A percentile compares a stretch with the other conserved stretches of the same genome.
These are phyloP conservation scores for Ischnura elegans DNA, from an alignment of 2,888 invertebrate species.

Conservation along the genomic window DNA sequence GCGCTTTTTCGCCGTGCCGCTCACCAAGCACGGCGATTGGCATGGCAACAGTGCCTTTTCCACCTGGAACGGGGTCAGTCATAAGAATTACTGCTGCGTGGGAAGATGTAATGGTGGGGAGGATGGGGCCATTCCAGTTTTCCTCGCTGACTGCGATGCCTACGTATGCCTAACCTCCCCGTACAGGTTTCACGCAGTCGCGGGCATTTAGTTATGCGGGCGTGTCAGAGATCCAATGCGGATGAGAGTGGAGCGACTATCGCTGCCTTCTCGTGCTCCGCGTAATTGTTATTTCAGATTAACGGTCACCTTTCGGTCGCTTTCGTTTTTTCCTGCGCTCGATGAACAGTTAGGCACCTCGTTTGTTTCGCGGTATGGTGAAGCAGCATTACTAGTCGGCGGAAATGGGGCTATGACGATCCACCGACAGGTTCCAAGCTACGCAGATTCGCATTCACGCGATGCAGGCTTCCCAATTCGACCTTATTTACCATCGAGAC, in stretches of 20 bases:
- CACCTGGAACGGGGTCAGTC: constrained; percentile 51
- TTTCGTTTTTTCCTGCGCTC: neutral
- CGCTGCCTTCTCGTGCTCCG: neutral
- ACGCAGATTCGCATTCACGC: too few relatives aligned
- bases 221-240: neutral
- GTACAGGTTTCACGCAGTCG: neutral
- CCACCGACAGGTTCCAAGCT: neutral
- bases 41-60: constrained; percentile 55
- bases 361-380: neutral
- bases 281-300: neutral
- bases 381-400: neutral
- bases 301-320: neutral
- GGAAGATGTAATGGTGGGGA: constrained; percentile 40
- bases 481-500: too few relatives aligned
- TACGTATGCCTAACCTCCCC: too few relatives aligned
- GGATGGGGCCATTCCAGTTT: constrained; percentile 46
- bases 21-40: neutral
- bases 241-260: neutral
- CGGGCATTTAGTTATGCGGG: neutral
- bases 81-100: constrained; percentile 44
- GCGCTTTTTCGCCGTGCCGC: neutral
- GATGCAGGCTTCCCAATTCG: too few relatives aligned
- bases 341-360: neutral
- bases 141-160: neutral
- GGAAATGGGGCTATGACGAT: neutral